A percentile compares a stretch with the other conserved stretches of the same genome.
Evolutionary conservation across 2,797 vertebrate genomes (phyloP).

Genomic region (Sandelia bainsii): DNA sequence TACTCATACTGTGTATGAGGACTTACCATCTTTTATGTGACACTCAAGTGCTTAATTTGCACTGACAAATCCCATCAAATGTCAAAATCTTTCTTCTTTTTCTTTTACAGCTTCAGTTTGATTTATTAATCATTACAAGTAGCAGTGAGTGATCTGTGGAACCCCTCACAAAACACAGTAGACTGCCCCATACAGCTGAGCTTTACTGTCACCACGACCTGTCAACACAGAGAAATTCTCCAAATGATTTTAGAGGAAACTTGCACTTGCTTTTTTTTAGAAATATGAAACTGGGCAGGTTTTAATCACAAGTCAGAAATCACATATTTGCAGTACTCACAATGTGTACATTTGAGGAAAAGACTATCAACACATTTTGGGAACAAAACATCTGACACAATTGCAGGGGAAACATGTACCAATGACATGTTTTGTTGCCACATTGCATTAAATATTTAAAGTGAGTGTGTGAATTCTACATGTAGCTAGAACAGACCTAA

Average conservation of each 20-base stretch:
- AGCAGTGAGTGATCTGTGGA: too few species aligned
- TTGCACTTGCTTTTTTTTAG: conserved; percentile 47
- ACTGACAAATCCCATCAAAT: too few species aligned
- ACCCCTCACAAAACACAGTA: too few species aligned
- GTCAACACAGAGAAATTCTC: background rate
- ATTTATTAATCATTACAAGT: too few species aligned
- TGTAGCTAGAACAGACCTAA: too few species aligned
- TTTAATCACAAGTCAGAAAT: conserved; percentile 66
- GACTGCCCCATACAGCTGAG: background rate
- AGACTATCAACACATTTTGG: conserved; percentile 32
- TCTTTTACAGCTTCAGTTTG: too few species aligned
- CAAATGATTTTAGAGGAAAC: background rate
- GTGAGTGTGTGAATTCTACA: conserved; percentile 14
- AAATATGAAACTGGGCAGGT: conserved; percentile 56
- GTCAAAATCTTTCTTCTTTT: too few species aligned
- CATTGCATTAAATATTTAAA: conserved; percentile 36
- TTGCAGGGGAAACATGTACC: conserved; percentile 39
- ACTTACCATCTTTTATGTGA: too few species aligned
- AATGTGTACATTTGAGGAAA: conserved; percentile 48
- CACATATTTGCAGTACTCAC: conserved; percentile 56
- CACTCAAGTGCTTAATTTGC: too few species aligned
- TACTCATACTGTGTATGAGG: too few species aligned
- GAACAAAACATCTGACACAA: conserved; percentile 33
- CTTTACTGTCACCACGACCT: background rate
- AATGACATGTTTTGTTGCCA: conserved; percentile 27